phyloP scores from a whole-genome alignment of 2,888 invertebrate species.

The Lasioglossum leucozonium region DNA sequence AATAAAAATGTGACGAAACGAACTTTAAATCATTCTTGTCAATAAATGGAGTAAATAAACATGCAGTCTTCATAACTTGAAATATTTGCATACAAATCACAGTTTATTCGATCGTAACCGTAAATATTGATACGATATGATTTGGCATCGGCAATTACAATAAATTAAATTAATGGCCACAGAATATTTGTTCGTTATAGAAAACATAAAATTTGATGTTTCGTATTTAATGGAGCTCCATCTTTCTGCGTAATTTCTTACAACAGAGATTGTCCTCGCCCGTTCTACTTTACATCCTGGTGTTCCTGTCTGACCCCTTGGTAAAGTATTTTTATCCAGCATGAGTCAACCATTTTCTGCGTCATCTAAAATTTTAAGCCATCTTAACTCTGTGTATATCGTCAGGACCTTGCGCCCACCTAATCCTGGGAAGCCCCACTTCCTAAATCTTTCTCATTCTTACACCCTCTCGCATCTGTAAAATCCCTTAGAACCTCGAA shows the following conservation, averaged over 20 bases:
- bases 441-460: slow-evolving; percentile 2
- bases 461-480: not conserved
- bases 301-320: not conserved
- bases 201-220: not conserved
- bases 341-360: not conserved
- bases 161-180: not conserved
- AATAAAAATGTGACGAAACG: not conserved
- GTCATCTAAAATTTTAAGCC: slow-evolving; percentile 4
- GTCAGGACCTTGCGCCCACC: not conserved
- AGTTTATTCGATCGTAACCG: not conserved
- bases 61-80: not conserved
- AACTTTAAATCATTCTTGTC: not conserved
- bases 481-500: not conserved
- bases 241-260: not conserved
- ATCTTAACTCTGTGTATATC: not conserved
- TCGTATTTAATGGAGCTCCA: not conserved
- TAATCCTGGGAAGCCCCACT: not conserved
- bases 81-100: not conserved
- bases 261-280: not conserved
- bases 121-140: not conserved
- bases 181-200: not conserved
- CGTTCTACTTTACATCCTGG: not conserved
- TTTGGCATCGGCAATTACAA: not conserved
- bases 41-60: not conserved
- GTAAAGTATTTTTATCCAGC: slow-evolving; percentile 2